Conservation (phyloP, 1,140 invertebrate genomes). For the Drosophila dunni region DNA sequence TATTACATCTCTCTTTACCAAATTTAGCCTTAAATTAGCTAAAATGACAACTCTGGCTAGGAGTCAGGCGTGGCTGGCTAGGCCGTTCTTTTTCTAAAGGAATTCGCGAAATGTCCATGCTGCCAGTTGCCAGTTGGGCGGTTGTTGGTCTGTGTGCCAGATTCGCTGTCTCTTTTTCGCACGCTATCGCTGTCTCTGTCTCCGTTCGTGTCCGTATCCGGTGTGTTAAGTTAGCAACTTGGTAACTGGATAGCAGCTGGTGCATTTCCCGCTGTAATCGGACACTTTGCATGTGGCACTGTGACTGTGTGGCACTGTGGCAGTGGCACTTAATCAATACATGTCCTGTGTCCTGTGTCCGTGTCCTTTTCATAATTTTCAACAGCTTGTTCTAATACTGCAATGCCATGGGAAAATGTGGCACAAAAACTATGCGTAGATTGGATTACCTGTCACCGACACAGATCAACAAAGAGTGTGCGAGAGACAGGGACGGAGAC, state of each 20-base stretch:
- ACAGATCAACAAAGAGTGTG: neutral
- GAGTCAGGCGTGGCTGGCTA: neutral
- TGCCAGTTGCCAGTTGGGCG: neutral
- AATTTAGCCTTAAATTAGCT: too few relatives aligned
- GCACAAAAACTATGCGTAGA: constrained; percentile 14
- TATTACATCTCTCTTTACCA: too few relatives aligned
- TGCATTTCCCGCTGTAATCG: constrained; percentile 66
- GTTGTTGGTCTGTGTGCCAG: constrained; percentile 1
- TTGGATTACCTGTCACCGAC: constrained; percentile 14
- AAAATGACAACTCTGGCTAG: too few relatives aligned
- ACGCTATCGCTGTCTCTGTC: too few relatives aligned
- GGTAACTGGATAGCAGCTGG: constrained; percentile 62
- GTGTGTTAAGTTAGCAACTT: constrained; percentile 27
- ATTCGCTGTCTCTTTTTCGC: neutral
- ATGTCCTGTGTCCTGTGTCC: neutral
- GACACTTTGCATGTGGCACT: constrained; percentile 74
- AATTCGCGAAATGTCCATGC: neutral
- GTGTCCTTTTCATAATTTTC: constrained; percentile 58
- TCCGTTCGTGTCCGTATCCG: constrained; percentile 52
- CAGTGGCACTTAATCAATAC: constrained; percentile 50
- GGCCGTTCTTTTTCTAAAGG: neutral
- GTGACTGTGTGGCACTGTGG: constrained; percentile 2
- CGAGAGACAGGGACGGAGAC: neutral
- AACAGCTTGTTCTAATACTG: constrained; percentile 74
- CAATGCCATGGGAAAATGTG: constrained; percentile 52